Conservation (phyloP, 2,797 vertebrate species). For the Triplophysa yarkandensis region DNA sequence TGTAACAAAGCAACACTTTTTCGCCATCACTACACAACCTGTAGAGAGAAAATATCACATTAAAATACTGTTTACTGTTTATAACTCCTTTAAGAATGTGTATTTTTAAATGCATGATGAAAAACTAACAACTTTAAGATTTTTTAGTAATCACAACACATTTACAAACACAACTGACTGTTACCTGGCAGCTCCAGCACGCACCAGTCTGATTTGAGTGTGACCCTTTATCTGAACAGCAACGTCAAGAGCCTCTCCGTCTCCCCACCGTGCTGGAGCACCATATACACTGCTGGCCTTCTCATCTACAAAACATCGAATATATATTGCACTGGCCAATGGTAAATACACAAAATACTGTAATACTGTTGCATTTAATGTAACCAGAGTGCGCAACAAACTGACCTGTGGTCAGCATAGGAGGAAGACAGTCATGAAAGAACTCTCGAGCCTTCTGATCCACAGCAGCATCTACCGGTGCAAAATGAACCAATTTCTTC, state of each 20-base stretch:
- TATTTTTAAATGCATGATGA: too few species aligned
- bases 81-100: too few species aligned
- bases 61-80: neutral
- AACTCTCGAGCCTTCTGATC: conserved; percentile 91
- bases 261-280: conserved; percentile 80
- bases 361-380: too few species aligned
- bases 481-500: conserved; percentile 80
- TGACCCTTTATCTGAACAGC: conserved; percentile 74
- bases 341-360: too few species aligned
- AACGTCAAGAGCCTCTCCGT: conserved; percentile 70
- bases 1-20: conserved; percentile 83
- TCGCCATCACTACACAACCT: conserved; percentile 88
- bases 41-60: conserved; percentile 7
- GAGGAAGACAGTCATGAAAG: conserved; percentile 93
- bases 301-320: conserved; percentile 73
- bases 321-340: too few species aligned
- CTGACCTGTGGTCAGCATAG: conserved; percentile 78
- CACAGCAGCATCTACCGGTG: conserved; percentile 90
- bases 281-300: conserved; percentile 81
- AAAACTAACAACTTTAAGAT: too few species aligned
- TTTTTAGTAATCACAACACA: too few species aligned
- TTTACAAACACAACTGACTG: neutral
- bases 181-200: conserved; percentile 80
- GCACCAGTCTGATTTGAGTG: conserved; percentile 83
- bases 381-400: too few species aligned